These are phyloP conservation scores for Oreochromis aureus DNA, from an alignment of 2,113 vertebrate species.

Conservation along the genomic window DNA sequence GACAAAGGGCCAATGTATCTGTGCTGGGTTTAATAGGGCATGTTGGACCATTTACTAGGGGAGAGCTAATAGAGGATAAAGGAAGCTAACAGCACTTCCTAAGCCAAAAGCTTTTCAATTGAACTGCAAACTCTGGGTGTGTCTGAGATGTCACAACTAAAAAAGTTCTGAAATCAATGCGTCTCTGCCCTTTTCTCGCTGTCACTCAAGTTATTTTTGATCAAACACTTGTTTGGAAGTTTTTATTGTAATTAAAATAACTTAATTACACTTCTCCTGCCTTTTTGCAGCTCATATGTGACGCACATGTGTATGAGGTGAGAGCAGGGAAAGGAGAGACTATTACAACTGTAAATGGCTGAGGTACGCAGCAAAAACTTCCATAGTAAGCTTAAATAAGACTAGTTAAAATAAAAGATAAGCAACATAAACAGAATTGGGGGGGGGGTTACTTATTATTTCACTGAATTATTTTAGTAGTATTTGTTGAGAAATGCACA, in stretches of 20 bases:
- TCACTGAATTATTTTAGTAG: background rate
- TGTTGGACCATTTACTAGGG: background rate
- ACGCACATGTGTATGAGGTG: background rate
- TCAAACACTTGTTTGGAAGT: background rate
- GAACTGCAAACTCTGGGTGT: background rate
- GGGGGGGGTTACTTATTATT: background rate
- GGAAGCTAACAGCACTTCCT: background rate
- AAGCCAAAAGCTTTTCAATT: background rate
- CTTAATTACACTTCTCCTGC: background rate
- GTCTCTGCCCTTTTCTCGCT: rapidly evolving
- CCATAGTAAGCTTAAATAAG: background rate
- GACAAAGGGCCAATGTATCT: background rate
- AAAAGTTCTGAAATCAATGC: background rate
- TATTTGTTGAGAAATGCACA: background rate
- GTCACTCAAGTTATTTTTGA: background rate
- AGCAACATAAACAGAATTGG: background rate
- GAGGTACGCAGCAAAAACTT: background rate
- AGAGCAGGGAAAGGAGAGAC: background rate
- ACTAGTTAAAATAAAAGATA: background rate
- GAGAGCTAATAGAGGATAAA: background rate
- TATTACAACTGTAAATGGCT: background rate
- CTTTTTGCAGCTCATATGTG: background rate
- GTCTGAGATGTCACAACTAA: background rate
- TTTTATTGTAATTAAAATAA: background rate
- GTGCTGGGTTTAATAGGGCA: background rate